A percentile compares a stretch with the other conserved stretches of the same genome.
These are phyloP conservation scores for Neosilurus mollespiculum DNA, from an alignment of 2,797 vertebrate species.

Conservation along the genomic window DNA sequence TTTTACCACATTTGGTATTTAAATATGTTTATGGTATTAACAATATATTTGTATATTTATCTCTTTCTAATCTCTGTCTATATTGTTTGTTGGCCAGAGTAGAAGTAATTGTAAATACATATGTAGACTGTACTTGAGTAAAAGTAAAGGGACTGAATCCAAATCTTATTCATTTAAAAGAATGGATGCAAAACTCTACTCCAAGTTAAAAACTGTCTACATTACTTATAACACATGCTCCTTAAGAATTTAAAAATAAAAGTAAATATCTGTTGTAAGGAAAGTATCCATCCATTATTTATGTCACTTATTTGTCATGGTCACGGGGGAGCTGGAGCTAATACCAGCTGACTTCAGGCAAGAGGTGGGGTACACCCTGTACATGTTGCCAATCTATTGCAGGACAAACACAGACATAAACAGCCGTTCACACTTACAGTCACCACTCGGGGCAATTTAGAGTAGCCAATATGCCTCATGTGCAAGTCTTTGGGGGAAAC, in stretches of 20 bases:
- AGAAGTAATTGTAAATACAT: not conserved
- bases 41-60: not conserved
- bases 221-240: not conserved
- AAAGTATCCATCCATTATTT: not conserved
- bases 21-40: not conserved
- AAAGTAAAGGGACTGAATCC: not conserved
- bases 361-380: too few species aligned
- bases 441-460: too few species aligned
- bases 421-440: too few species aligned
- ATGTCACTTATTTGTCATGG: too few species aligned
- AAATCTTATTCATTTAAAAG: not conserved
- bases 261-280: not conserved
- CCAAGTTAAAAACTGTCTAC: not conserved
- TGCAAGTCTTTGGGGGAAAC: too few species aligned
- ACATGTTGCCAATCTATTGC: too few species aligned
- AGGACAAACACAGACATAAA: too few species aligned
- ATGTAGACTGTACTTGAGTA: not conserved
- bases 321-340: too few species aligned
- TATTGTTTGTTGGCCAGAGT: not conserved
- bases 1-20: not conserved
- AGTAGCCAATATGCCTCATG: too few species aligned
- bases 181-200: not conserved
- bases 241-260: not conserved
- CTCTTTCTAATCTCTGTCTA: not conserved
- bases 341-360: too few species aligned